Percentiles rank a stretch among this genome's conserved stretches.
phyloP scores from a whole-genome alignment of 2,888 invertebrate species.

The Emmelina monodactyla region DNA sequence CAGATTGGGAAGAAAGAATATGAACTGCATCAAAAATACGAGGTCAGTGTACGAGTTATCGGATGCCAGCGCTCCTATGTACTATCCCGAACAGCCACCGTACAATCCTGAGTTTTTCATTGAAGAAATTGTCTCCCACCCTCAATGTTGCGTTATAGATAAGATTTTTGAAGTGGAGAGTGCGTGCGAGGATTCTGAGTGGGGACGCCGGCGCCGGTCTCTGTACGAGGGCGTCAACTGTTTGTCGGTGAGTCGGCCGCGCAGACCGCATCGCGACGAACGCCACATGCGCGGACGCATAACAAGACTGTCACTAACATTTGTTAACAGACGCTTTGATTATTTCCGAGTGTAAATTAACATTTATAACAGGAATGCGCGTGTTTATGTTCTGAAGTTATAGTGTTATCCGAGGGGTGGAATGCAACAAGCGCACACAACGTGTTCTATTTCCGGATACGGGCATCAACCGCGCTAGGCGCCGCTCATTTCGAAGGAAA shows the following conservation, averaged over 20 bases:
- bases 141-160: conserved; percentile 10
- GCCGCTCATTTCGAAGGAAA: conserved; percentile 56
- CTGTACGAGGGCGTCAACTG: conserved; percentile 58
- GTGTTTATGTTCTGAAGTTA: conserved; percentile 18
- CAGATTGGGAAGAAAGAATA: conserved; percentile 18
- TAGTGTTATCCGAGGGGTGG: conserved; percentile 46
- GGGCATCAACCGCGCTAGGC: conserved; percentile 50
- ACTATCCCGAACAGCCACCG: conserved; percentile 44
- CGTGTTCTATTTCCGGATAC: conserved; percentile 60
- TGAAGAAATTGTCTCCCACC: conserved; percentile 17
- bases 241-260: conserved; percentile 48
- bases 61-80: conserved; percentile 34
- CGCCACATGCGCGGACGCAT: conserved; percentile 21
- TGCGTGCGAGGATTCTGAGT: conserved; percentile 26
- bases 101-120: conserved; percentile 46
- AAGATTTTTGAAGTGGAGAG: conserved; percentile 23
- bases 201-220: conserved; percentile 40
- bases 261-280: conserved; percentile 33
- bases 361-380: conserved; percentile 8
- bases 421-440: conserved; percentile 50
- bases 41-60: conserved; percentile 20
- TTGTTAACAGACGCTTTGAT: conserved; percentile 5
- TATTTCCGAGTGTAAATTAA: conserved; percentile 12
- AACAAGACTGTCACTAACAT: conserved; percentile 23
- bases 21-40: conserved; percentile 46